phyloP scores from a whole-genome alignment of 2,797 vertebrate species.

The Sus cebifrons region DNA sequence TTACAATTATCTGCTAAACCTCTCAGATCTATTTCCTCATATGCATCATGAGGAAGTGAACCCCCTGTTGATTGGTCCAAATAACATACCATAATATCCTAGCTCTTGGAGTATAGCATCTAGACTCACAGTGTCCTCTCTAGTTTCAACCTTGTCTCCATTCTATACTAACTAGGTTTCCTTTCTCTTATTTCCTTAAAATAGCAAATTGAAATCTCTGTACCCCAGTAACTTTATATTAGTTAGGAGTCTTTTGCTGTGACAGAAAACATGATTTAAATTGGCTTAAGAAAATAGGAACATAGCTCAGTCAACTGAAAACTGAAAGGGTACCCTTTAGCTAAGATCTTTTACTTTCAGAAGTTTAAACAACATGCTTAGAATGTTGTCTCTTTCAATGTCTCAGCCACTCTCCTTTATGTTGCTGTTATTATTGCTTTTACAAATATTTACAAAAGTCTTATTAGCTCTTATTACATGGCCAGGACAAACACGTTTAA shows the following conservation, averaged over 20 bases:
- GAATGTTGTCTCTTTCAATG: background rate
- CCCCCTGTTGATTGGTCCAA: background rate
- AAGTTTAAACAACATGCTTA: background rate
- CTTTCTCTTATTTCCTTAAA: background rate
- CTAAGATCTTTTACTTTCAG: background rate
- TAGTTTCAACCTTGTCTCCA: background rate
- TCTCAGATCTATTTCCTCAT: background rate
- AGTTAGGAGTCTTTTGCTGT: background rate
- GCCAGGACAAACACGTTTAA: background rate
- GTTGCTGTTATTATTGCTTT: background rate
- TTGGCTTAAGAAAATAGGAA: background rate
- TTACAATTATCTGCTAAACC: background rate
- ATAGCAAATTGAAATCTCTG: background rate
- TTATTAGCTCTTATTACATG: background rate
- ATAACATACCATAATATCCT: background rate
- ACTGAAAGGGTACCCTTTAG: background rate
- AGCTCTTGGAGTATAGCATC: background rate
- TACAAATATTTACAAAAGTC: background rate
- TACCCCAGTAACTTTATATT: background rate
- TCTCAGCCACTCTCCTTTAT: background rate
- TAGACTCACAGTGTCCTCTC: rapidly evolving
- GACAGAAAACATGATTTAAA: background rate
- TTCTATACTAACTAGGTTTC: background rate
- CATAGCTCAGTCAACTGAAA: background rate
- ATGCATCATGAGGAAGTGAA: background rate